phyloP scores from a whole-genome alignment of 2,888 invertebrate genomes.

The Icerya purchasi region DNA sequence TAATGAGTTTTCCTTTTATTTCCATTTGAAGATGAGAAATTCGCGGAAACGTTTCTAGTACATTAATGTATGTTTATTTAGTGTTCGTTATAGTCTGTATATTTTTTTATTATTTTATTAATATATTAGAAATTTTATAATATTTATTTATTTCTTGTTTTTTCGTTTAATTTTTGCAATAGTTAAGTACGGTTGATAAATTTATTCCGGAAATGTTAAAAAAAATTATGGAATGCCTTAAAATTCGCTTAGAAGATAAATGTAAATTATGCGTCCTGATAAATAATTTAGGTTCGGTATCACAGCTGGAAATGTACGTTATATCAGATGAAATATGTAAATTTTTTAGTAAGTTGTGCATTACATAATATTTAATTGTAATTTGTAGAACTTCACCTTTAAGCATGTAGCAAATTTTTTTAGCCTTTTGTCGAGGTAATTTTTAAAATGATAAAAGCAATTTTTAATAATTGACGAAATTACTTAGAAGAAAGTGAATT shows the following conservation, averaged over 20 bases:
- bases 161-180: constrained; percentile 7
- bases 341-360: constrained; percentile 39
- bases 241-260: constrained; percentile 10
- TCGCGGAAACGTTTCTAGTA: too few species aligned
- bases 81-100: too few species aligned
- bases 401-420: too few species aligned
- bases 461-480: too few species aligned
- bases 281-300: constrained; percentile 57
- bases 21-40: too few species aligned
- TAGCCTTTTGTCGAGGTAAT: too few species aligned
- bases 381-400: too few species aligned
- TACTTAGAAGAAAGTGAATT: too few species aligned
- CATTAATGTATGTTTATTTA: too few species aligned
- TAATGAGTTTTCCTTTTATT: too few species aligned
- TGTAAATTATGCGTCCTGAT: constrained; percentile 39
- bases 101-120: not conserved
- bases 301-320: constrained; percentile 52
- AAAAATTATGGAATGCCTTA: constrained; percentile 16
- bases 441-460: too few species aligned
- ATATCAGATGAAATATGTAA: constrained; percentile 40
- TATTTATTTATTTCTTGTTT: not conserved
- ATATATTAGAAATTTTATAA: not conserved
- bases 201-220: constrained; percentile 16
- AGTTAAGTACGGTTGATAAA: constrained; percentile 15
- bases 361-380: too few species aligned